Percentiles rank a stretch among this genome's conserved stretches.
Conservation (phyloP, 2,113 vertebrate genomes). For the Heliornis fulica region DNA sequence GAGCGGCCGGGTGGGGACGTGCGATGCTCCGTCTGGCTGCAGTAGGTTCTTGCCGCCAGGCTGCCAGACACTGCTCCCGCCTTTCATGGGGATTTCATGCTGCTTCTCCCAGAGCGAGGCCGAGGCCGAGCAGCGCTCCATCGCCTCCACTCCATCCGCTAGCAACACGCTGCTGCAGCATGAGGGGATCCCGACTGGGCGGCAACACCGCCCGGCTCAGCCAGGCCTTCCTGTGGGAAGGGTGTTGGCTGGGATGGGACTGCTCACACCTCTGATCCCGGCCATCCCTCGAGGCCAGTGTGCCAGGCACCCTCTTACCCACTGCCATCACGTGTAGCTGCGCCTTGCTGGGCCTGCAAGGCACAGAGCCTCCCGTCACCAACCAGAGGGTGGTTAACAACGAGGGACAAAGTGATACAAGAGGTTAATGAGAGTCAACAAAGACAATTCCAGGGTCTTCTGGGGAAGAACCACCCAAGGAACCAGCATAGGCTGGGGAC, state of each 20-base stretch:
- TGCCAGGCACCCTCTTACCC: rapidly evolving
- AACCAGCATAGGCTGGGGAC: too few relatives aligned
- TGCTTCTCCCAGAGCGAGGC: not conserved
- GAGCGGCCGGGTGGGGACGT: rapidly evolving
- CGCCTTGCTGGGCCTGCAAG: rapidly evolving
- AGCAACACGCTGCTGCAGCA: rapidly evolving
- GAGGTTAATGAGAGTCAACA: too few relatives aligned
- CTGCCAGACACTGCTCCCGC: not conserved
- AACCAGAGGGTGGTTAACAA: rapidly evolving
- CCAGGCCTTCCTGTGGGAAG: not conserved
- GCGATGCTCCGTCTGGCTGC: rapidly evolving
- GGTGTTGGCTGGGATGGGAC: not conserved
- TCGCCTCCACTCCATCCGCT: not conserved
- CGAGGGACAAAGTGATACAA: rapidly evolving
- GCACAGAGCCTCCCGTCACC: not conserved
- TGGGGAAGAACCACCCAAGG: too few relatives aligned
- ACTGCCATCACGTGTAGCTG: not conserved
- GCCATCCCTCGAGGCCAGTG: rapidly evolving
- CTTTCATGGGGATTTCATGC: not conserved
- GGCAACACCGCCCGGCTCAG: not conserved
- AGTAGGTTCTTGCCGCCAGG: rapidly evolving
- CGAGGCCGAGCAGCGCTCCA: rapidly evolving
- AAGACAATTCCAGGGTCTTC: too few relatives aligned
- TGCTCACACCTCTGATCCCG: rapidly evolving
- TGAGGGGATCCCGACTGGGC: not conserved